Conservation (phyloP, 2,113 vertebrate genomes). For the Datnioides undecimradiatus region DNA sequence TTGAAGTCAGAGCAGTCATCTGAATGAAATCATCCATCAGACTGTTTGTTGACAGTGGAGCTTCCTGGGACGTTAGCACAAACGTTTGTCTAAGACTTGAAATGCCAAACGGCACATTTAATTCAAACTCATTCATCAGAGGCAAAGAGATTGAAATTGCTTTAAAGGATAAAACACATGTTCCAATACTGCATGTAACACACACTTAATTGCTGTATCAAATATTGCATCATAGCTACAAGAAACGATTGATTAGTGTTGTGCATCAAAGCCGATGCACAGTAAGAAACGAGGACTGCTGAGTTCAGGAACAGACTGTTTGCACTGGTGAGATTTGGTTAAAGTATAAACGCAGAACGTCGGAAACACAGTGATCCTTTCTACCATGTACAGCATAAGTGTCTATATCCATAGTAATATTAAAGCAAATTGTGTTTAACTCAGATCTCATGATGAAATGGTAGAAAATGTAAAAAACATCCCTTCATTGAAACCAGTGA, state of each 20-base stretch:
- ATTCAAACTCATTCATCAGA: constrained; percentile 4
- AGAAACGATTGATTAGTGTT: neutral
- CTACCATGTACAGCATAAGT: constrained; percentile 44
- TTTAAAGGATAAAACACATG: constrained; percentile 23
- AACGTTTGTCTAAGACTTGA: constrained; percentile 1
- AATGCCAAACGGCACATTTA: constrained; percentile 10
- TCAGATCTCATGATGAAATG: constrained; percentile 21
- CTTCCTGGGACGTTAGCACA: neutral
- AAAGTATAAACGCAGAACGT: constrained; percentile 49
- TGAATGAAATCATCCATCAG: neutral
- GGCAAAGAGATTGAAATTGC: neutral
- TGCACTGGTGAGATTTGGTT: constrained; percentile 52
- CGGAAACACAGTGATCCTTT: constrained; percentile 45
- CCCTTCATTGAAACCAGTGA: constrained; percentile 18
- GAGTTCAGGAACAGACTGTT: constrained; percentile 7
- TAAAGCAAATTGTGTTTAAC: constrained; percentile 22
- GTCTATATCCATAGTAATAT: constrained; percentile 30
- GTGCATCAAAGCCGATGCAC: constrained; percentile 26
- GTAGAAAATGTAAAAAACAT: constrained; percentile 28
- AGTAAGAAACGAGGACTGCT: constrained; percentile 13
- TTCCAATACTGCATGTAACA: constrained; percentile 36
- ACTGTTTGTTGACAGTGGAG: constrained; percentile 23
- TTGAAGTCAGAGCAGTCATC: neutral
- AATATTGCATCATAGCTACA: constrained; percentile 38
- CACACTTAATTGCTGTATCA: constrained; percentile 24